A percentile compares a stretch with the other conserved stretches of the same genome.
phyloP scores from a whole-genome alignment of 1,140 invertebrate genomes.

The Bemisia tabaci region DNA sequence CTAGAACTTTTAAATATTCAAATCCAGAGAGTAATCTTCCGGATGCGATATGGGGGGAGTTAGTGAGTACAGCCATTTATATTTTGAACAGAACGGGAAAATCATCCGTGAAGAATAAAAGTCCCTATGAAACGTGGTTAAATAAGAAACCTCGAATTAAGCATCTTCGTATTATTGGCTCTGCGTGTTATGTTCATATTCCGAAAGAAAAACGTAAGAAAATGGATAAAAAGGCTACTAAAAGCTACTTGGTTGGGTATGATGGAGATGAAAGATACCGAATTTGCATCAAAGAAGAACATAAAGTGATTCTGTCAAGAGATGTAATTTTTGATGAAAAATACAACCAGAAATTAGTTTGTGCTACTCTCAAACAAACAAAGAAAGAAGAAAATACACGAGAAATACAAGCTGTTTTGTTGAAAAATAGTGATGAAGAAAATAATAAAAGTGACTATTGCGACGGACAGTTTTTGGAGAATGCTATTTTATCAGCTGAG shows the following conservation, averaged over 20 bases:
- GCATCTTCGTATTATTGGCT: constrained; percentile 7
- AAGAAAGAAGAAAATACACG: neutral
- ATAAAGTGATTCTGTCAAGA: constrained; percentile 7
- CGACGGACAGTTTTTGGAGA: neutral
- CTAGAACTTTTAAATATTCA: constrained; percentile 13
- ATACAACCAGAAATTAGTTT: no score
- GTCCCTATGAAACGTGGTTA: constrained; percentile 27
- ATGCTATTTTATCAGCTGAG: neutral
- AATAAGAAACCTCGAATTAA: constrained; percentile 16
- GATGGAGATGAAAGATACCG: constrained; percentile 13
- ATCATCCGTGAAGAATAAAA: constrained; percentile 19
- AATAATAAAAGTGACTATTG: neutral
- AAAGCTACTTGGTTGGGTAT: constrained; percentile 13
- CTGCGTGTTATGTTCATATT: constrained; percentile 6
- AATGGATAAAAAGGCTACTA: constrained; percentile 6
- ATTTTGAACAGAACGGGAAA: constrained; percentile 20
- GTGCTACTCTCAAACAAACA: neutral
- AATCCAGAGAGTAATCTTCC: constrained; percentile 13
- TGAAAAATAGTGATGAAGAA: neutral
- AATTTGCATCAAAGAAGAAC: constrained; percentile 6
- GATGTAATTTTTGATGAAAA: constrained; percentile 16
- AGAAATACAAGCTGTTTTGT: neutral
- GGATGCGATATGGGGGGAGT: constrained; percentile 12
- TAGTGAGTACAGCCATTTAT: constrained; percentile 6
- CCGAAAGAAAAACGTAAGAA: constrained; percentile 8